Conservation (phyloP, 2,797 vertebrate species). For the Masticophis lateralis region DNA sequence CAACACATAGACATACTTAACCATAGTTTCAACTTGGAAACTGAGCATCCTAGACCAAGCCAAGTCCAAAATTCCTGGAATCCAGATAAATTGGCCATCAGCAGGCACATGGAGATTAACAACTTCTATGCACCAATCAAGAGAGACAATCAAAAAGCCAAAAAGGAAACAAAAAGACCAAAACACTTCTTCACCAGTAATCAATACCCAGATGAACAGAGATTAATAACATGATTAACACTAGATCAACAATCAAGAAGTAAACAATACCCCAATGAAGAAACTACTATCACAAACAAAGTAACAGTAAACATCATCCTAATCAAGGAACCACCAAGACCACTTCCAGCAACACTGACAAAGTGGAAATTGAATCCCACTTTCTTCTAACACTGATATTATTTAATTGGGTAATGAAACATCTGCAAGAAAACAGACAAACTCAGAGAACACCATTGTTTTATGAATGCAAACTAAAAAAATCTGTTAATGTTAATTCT, state of each 20-base stretch:
- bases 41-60: not conserved
- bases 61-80: not conserved
- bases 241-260: not conserved
- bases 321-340: not conserved
- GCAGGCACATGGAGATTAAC: not conserved
- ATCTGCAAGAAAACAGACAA: not conserved
- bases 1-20: not conserved
- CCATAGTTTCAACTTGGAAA: not conserved
- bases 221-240: not conserved
- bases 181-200: not conserved
- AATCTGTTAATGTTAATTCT: constrained; percentile 6
- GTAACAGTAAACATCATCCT: not conserved
- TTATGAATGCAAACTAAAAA: not conserved
- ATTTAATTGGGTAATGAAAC: not conserved
- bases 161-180: not conserved
- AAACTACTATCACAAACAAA: not conserved
- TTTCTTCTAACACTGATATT: not conserved
- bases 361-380: not conserved
- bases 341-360: not conserved
- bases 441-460: not conserved
- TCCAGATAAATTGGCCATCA: not conserved
- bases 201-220: not conserved
- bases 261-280: not conserved
- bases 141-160: not conserved
- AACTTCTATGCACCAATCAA: not conserved